Evolutionary conservation across 2,113 vertebrate genomes (phyloP).

Genomic region (Muntiacus reevesi): DNA sequence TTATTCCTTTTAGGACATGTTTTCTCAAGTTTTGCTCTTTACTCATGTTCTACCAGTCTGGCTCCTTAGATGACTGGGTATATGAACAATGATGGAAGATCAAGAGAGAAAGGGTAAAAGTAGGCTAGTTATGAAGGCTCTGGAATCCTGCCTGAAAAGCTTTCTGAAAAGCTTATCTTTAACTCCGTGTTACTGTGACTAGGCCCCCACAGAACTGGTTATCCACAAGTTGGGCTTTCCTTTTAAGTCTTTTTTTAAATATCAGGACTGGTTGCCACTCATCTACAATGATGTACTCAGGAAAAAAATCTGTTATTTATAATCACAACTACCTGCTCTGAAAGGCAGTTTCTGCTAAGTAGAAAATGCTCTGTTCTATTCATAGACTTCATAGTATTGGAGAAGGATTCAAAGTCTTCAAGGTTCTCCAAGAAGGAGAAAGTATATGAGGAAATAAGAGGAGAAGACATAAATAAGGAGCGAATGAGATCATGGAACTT

Average conservation of each 20-base stretch:
- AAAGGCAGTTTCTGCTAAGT: not conserved
- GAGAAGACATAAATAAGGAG: not conserved
- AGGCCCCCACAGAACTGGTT: not conserved
- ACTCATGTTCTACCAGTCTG: not conserved
- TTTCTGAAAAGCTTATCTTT: not conserved
- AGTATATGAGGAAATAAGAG: not conserved
- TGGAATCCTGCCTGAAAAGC: not conserved
- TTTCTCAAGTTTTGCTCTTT: not conserved
- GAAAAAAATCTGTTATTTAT: not conserved
- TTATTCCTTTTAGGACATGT: not conserved
- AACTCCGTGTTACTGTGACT: not conserved
- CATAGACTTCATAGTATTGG: not conserved
- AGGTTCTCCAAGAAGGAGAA: not conserved
- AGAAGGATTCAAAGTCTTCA: not conserved
- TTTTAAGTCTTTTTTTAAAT: not conserved
- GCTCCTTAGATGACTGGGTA: not conserved
- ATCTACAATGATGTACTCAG: not conserved
- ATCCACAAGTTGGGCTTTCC: not conserved
- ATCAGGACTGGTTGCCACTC: not conserved
- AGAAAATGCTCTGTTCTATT: not conserved
- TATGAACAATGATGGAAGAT: not conserved
- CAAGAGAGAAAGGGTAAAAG: not conserved
- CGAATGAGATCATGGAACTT: not conserved
- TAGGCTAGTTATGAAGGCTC: not conserved
- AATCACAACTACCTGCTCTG: not conserved